Conservation (phyloP, 2,888 invertebrate genomes). For the Homarus gammarus region DNA sequence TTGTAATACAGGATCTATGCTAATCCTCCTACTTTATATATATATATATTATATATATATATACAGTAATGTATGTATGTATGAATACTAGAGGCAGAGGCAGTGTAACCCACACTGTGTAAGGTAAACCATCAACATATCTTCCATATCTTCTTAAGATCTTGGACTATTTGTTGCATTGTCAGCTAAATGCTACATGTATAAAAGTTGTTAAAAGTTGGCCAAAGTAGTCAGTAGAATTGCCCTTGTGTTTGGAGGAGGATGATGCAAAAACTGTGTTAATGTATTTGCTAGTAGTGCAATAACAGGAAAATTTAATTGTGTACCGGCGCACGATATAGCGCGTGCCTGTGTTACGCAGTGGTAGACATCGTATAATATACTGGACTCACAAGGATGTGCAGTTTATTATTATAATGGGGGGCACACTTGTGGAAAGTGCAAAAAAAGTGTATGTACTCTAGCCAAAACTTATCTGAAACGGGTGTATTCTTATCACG, state of each 20-base stretch:
- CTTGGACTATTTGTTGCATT: conserved; percentile 33
- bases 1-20: conserved; percentile 14
- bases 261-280: not conserved
- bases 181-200: conserved; percentile 32
- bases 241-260: conserved; percentile 32
- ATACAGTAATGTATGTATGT: conserved; percentile 19
- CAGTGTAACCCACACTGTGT: conserved; percentile 46
- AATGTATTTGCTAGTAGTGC: not conserved
- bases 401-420: not conserved
- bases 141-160: conserved; percentile 46
- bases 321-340: not conserved
- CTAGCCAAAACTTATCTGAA: conserved; percentile 43
- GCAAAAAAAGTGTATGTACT: conserved; percentile 26
- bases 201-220: conserved; percentile 44
- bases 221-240: conserved; percentile 64
- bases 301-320: not conserved
- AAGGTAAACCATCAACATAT: conserved; percentile 60
- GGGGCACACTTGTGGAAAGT: conserved; percentile 6
- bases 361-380: conserved; percentile 3
- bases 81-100: not conserved
- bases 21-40: conserved; percentile 27
- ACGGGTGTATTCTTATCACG: conserved; percentile 52
- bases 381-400: not conserved
- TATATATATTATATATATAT: conserved; percentile 23
- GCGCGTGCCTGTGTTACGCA: not conserved